These are phyloP conservation scores for Lacanobia wlatinum DNA, from an alignment of 2,888 invertebrate species.

Conservation along the genomic window DNA sequence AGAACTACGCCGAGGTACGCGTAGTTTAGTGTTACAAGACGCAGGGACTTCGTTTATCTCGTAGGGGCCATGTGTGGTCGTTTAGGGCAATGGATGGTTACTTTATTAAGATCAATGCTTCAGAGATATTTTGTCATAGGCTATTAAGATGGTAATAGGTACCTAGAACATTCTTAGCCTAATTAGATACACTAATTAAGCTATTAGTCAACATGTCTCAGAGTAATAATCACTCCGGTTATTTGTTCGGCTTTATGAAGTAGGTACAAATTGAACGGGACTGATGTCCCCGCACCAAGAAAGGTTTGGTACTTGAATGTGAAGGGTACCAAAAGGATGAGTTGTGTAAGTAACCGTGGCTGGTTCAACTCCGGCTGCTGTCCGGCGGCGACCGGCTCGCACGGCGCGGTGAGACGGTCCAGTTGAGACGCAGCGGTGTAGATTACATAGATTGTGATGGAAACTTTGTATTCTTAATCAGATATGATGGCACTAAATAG, in stretches of 20 bases:
- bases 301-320: conserved; percentile 1
- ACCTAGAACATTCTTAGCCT: background rate
- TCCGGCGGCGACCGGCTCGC: background rate
- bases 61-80: background rate
- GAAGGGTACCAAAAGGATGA: conserved; percentile 7
- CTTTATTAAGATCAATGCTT: background rate
- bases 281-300: background rate
- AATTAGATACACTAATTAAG: background rate
- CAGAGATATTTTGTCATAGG: background rate
- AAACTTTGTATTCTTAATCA: no score
- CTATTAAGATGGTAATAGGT: background rate
- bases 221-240: conserved; percentile 2
- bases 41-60: background rate
- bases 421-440: background rate
- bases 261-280: conserved; percentile 8
- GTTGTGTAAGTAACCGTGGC: conserved; percentile 32
- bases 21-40: no score
- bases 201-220: background rate
- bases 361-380: conserved; percentile 2
- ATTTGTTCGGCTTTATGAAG: background rate
- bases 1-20: background rate
- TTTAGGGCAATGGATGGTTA: background rate
- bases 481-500: no score
- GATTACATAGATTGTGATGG: background rate
- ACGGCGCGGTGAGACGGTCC: background rate